Evolutionary conservation across 2,113 vertebrate species (phyloP).

Genomic region (Oncorhynchus masou): DNA sequence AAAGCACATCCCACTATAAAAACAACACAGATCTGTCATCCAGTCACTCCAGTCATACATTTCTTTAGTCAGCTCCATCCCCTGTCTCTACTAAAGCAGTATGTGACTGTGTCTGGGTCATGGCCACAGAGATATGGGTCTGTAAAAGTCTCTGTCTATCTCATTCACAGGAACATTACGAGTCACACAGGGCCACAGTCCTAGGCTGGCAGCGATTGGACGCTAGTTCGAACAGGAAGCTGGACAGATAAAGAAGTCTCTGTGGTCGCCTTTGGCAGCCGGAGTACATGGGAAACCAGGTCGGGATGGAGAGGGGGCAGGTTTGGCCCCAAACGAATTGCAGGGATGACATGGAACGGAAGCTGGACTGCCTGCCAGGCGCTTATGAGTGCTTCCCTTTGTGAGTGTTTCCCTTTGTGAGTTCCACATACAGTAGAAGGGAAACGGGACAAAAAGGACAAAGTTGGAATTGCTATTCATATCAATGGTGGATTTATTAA

Average conservation of each 20-base stretch:
- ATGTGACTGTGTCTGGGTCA: neutral
- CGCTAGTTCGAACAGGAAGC: conserved; percentile 1
- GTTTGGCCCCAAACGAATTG: too few species aligned
- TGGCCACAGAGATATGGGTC: neutral
- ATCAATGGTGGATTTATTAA: too few species aligned
- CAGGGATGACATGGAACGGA: neutral
- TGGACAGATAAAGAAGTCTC: neutral
- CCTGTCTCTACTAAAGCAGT: neutral
- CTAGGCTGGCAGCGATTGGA: neutral
- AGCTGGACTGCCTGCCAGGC: neutral
- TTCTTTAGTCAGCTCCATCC: neutral
- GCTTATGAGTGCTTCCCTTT: neutral
- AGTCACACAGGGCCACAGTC: neutral
- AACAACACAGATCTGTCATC: neutral
- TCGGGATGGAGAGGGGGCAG: neutral
- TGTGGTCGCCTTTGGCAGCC: neutral
- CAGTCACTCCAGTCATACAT: neutral
- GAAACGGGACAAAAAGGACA: too few species aligned
- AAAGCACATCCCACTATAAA: neutral
- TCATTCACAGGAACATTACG: neutral
- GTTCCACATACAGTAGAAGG: neutral
- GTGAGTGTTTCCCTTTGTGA: neutral
- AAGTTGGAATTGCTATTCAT: too few species aligned
- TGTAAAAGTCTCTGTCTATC: neutral
- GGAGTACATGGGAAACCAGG: neutral